Evolutionary conservation across 2,113 vertebrate species (phyloP), one percentile per base, ranked within the genome.

Genomic region (Notarius lentiginosus): DNA sequence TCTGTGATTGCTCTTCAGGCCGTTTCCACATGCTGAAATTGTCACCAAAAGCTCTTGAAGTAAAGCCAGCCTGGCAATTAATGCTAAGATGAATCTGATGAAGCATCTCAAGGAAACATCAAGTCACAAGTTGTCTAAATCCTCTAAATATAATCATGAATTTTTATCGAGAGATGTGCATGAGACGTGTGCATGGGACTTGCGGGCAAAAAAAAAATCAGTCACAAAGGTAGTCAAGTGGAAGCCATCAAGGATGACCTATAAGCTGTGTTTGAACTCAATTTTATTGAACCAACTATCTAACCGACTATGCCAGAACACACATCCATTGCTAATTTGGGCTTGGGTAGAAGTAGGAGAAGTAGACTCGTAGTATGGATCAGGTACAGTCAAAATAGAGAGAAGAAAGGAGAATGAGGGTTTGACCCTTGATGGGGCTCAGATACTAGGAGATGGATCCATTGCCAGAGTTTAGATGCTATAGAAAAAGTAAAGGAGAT

Each of bases 1-100:
- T 30, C 56, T 22, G 77, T 53, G n/a, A 56, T 66, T 34, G 41
- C 84, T 82, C 79, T 88, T 82, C 66, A 82, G 68, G 56, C 56
- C 24, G 15, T 72, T 80, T 61, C 55, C 55, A 47, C 73, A 47
- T 41, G 47, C 15, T 49, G 72, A 80, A 60, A 86, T 58, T 58
- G 30, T 66, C 79, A 72, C 53, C 24, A 22, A 60, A 51, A 80
- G 55, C 85, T 55, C 85, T 86, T 56, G 53, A 80, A 65, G 76
- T 30, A 30, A 56, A 66, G 61, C 75, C 60, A 15, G 9, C 11
- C 75, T 56, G 61, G 75, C 41, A 66, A 60, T 66, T 80, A 70
- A 72, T 9, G 79, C 77, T 41, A 55, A 73, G 30, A 51, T 60
- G 79, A 49, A 61, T 55, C 85, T 73, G 79, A 82, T 81, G 56